These are phyloP conservation scores for Oreocharis arfaki DNA, from an alignment of 2,113 vertebrate species.

Conservation along the genomic window DNA sequence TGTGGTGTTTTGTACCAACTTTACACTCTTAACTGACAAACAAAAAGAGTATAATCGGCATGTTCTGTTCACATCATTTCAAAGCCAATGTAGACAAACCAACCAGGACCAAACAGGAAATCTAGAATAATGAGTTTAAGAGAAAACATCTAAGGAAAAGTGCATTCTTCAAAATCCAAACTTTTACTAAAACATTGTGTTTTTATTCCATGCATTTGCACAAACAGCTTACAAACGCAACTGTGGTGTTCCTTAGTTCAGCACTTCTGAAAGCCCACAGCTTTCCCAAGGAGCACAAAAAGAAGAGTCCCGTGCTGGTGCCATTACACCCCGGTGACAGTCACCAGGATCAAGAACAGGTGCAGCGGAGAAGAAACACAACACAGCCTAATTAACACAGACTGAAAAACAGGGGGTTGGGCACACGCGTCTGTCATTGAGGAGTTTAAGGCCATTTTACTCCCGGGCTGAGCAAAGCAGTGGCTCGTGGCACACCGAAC, in stretches of 20 bases:
- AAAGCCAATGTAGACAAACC: neutral
- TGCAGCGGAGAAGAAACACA: neutral
- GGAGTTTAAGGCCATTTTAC: neutral
- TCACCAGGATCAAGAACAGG: too few relatives aligned
- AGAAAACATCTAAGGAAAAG: neutral
- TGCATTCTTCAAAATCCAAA: neutral
- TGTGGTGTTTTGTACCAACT: neutral
- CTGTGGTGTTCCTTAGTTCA: neutral
- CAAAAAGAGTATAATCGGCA: neutral
- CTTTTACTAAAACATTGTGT: rapidly evolving
- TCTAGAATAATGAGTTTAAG: neutral
- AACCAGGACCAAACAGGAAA: neutral
- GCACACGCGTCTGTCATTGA: rapidly evolving
- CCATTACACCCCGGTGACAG: rapidly evolving
- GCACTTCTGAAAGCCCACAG: neutral
- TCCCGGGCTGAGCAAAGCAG: neutral
- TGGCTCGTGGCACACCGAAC: rapidly evolving
- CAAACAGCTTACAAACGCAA: neutral
- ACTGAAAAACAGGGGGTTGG: rapidly evolving
- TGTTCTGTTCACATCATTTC: neutral
- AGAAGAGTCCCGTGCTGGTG: too few relatives aligned
- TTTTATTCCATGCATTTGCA: neutral
- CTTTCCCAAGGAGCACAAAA: neutral
- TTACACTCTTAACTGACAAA: neutral
- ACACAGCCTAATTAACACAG: rapidly evolving